Percentiles rank a stretch among this genome's conserved stretches.
phyloP scores from a whole-genome alignment of 1,140 invertebrate species.

The Spodoptera frugiperda region DNA sequence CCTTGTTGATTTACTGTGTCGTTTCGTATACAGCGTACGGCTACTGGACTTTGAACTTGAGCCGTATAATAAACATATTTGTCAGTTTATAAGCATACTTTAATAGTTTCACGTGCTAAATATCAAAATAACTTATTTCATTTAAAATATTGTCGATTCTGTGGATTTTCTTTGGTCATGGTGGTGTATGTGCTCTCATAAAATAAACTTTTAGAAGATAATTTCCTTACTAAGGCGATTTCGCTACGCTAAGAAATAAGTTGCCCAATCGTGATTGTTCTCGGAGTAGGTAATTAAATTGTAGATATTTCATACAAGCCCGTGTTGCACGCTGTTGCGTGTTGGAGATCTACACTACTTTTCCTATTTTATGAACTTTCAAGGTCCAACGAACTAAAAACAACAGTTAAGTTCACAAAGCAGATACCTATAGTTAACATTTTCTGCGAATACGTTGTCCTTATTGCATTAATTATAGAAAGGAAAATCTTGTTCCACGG shows the following conservation, averaged over 20 bases:
- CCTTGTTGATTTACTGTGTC: constrained; percentile 9
- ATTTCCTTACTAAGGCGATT: background rate
- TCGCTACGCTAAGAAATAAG: background rate
- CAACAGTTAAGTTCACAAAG: background rate
- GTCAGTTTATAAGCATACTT: no score
- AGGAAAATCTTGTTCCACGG: no score
- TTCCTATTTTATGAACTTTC: constrained; percentile 19
- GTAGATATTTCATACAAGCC: constrained; percentile 8
- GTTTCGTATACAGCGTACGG: background rate
- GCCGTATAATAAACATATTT: background rate
- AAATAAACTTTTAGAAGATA: background rate
- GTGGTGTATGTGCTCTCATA: background rate
- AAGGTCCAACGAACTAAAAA: background rate
- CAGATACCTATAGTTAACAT: no score
- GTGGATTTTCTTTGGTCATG: background rate
- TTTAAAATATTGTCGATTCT: background rate
- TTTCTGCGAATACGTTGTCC: no score
- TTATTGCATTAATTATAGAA: no score
- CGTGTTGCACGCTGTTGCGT: background rate
- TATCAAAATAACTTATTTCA: background rate
- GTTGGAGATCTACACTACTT: background rate
- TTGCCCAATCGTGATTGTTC: background rate
- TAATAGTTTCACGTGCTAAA: no score
- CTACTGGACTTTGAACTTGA: background rate
- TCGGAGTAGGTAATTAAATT: background rate